These are phyloP conservation scores for Halichoerus grypus DNA, from an alignment of 2,113 vertebrate species.

Conservation along the genomic window DNA sequence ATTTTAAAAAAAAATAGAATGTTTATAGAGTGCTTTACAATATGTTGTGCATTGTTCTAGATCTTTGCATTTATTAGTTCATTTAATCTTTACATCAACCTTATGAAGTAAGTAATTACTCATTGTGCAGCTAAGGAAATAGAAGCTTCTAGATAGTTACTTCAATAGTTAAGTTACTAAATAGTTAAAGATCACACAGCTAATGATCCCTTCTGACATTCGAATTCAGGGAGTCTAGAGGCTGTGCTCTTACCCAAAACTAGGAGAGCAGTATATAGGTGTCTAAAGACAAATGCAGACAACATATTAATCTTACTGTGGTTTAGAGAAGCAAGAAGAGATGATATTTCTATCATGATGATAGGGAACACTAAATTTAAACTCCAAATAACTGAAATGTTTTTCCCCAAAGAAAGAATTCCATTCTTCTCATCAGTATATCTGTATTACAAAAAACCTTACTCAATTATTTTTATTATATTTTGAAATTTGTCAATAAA, in stretches of 20 bases:
- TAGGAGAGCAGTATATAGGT: background rate
- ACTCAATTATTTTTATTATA: conserved; percentile 3
- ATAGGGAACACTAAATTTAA: background rate
- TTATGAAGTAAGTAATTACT: background rate
- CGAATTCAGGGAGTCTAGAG: background rate
- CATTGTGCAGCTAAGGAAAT: background rate
- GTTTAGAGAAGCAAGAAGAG: background rate
- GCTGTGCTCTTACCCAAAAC: background rate
- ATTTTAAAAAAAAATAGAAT: background rate
- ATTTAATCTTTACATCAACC: background rate
- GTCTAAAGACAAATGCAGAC: background rate
- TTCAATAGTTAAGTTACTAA: background rate
- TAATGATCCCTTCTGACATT: background rate
- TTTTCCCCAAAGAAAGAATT: background rate
- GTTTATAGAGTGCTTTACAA: background rate
- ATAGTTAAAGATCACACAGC: background rate
- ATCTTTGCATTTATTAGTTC: background rate
- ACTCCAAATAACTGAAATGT: background rate
- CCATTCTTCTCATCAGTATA: background rate
- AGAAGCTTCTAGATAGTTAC: background rate
- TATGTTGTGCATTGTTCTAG: background rate
- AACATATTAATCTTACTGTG: background rate
- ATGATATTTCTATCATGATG: background rate
- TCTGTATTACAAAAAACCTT: background rate
- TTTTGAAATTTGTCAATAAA: background rate